phyloP scores from a whole-genome alignment of 2,888 invertebrate genomes.

The Strigamia transsilvanica region DNA sequence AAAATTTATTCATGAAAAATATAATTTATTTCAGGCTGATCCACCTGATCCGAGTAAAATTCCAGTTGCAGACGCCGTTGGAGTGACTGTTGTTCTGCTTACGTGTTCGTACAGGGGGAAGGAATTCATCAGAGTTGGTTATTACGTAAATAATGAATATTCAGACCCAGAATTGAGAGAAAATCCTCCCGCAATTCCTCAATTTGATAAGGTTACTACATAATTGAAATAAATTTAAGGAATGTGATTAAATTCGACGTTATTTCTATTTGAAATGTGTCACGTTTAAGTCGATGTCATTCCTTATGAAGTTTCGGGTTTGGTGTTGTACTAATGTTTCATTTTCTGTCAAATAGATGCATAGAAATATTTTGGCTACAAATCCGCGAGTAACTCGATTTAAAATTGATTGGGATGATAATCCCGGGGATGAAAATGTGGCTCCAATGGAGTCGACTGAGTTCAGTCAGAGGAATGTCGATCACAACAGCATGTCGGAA shows the following conservation, averaged over 20 bases:
- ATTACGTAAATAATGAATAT: constrained; percentile 98
- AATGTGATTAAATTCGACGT: no score
- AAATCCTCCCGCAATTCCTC: constrained; percentile 90
- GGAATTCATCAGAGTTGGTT: constrained; percentile 97
- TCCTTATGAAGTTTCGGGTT: background rate
- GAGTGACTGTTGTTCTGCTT: constrained; percentile 94
- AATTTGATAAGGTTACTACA: constrained; percentile 85
- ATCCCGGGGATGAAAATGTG: constrained; percentile 57
- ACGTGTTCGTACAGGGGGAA: constrained; percentile 92
- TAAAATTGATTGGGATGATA: constrained; percentile 91
- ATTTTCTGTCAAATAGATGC: constrained; percentile 65
- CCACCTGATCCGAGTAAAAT: constrained; percentile 94
- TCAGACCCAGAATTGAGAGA: constrained; percentile 90
- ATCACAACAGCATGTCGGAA: constrained; percentile 56
- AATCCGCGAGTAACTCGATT: constrained; percentile 95
- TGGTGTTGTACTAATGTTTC: background rate
- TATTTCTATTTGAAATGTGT: no score
- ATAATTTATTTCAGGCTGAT: constrained; percentile 75
- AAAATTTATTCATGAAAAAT: background rate
- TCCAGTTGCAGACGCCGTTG: constrained; percentile 95
- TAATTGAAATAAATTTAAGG: constrained; percentile 25
- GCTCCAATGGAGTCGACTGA: constrained; percentile 55
- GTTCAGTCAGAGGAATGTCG: constrained; percentile 54
- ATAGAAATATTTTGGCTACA: constrained; percentile 82
- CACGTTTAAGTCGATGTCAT: no score